Evolutionary conservation across 1,140 invertebrate species (phyloP), one percentile per base, ranked within the genome.

Genomic region (Gryllus bimaculatus): DNA sequence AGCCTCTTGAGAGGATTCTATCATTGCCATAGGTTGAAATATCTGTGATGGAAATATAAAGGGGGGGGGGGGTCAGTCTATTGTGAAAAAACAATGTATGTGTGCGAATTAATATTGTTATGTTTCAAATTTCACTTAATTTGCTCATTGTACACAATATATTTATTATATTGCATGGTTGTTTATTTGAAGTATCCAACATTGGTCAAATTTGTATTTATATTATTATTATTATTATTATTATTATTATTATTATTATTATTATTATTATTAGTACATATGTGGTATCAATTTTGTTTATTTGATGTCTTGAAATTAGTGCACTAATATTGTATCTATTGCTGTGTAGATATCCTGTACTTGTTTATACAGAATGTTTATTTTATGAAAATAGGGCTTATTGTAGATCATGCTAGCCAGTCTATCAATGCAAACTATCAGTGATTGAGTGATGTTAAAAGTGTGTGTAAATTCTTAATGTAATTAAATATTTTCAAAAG

Each of bases 401-500:
- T 13, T 66, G 54, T 66, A 66, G 54, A 66, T 66, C 26, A 66
- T 66, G 54, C 54, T 66, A 66, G 54, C 54, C 54, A 66, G 18
- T 66, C 54, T 66, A 66, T 66, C 54, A 66, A 66, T 66, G 54
- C 54, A 66, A 66, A 66, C 18, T 13, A 66, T 66, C 54, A 18
- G 54, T 13, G 54, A 66, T 10, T 66, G 26, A 39, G 54, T 66
- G 54, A 18, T 18, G 18, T 66, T 66, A 66, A 54, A 66, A 66
- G 54, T 66, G 54, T 66, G 54, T 66, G 54, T 66, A 66, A 66
- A 66, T 66, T 66, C 54, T 66, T 66, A 10, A 66, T 66, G 54
- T 66, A 66, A 66, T 66, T 66, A 66, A 66, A 66, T 66, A 66
- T 66, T 66, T 66, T 66, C 54, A 66, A 66, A 66, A 66, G 54